Conservation (phyloP, 2,888 invertebrate species). For the Anagyrus pseudococci region DNA sequence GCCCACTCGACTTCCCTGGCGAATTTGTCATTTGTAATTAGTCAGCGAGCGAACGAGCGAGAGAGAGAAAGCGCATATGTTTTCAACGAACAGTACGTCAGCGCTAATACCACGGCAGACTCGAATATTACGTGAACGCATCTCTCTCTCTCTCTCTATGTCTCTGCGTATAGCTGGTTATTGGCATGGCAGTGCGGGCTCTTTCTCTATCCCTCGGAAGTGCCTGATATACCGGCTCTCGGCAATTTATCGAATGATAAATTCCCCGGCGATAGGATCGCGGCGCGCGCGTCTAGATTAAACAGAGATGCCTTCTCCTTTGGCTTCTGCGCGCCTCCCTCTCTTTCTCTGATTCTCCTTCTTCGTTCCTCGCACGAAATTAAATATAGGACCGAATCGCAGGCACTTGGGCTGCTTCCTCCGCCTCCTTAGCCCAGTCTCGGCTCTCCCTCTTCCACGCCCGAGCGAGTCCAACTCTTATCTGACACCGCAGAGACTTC, state of each 20-base stretch:
- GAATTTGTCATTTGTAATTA: too few species aligned
- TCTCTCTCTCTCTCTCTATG: too few species aligned
- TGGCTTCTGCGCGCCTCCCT: constrained; percentile 39
- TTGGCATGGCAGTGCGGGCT: constrained; percentile 40
- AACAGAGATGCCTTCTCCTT: constrained; percentile 54
- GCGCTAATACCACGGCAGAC: too few species aligned
- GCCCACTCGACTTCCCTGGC: too few species aligned
- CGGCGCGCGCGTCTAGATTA: constrained; percentile 55
- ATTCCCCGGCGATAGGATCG: constrained; percentile 59
- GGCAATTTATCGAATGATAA: constrained; percentile 62
- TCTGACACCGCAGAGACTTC: constrained; percentile 58
- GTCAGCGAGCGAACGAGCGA: too few species aligned
- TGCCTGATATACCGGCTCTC: constrained; percentile 48
- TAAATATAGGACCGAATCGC: constrained; percentile 55
- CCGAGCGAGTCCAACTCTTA: constrained; percentile 56
- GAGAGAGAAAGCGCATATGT: too few species aligned
- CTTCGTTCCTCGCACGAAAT: constrained; percentile 48
- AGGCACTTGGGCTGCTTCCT: constrained; percentile 32
- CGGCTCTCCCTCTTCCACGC: constrained; percentile 31
- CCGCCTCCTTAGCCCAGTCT: constrained; percentile 36
- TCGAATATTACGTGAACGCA: too few species aligned
- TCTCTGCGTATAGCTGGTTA: too few species aligned
- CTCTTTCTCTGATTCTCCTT: constrained; percentile 41
- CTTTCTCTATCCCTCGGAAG: constrained; percentile 41
- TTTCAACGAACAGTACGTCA: too few species aligned